phyloP scores from a whole-genome alignment of 2,888 invertebrate species.

The Venusia cambrica region DNA sequence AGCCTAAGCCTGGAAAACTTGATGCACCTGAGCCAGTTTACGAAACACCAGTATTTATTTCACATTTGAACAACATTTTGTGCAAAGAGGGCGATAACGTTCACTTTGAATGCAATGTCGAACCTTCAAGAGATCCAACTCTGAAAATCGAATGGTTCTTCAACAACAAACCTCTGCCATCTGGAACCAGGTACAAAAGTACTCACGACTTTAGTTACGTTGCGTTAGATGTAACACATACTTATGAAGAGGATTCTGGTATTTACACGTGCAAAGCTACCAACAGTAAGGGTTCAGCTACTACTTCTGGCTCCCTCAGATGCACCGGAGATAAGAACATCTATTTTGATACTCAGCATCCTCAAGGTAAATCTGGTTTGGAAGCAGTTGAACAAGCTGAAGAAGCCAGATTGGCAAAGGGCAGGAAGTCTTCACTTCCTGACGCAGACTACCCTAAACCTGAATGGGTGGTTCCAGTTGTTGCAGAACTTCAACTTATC shows the following conservation, averaged over 20 bases:
- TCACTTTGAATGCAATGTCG: conserved; percentile 95
- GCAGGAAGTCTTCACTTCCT: conserved; percentile 84
- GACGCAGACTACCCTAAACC: conserved; percentile 92
- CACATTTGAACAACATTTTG: conserved; percentile 94
- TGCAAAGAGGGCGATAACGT: conserved; percentile 93
- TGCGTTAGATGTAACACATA: conserved; percentile 92
- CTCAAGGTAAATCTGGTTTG: conserved; percentile 94
- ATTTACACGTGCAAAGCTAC: conserved; percentile 94
- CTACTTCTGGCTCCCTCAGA: conserved; percentile 93
- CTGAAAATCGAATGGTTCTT: conserved; percentile 97
- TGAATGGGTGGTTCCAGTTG: conserved; percentile 91
- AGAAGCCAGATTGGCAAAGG: conserved; percentile 87
- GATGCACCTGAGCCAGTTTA: conserved; percentile 89
- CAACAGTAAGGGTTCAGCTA: conserved; percentile 93
- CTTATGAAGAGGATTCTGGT: conserved; percentile 95
- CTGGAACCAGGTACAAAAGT: conserved; percentile 94
- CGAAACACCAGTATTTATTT: conserved; percentile 93
- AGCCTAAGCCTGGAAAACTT: conserved; percentile 84
- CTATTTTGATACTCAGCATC: conserved; percentile 95
- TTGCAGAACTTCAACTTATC: conserved; percentile 88
- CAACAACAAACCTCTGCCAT: conserved; percentile 93
- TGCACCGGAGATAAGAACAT: conserved; percentile 90
- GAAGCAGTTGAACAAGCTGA: conserved; percentile 95
- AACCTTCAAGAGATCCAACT: conserved; percentile 95
- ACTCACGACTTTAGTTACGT: conserved; percentile 98